Base-by-base conservation (phyloP, 2,797 vertebrate species). In the Hydrolagus colliei region DNA sequence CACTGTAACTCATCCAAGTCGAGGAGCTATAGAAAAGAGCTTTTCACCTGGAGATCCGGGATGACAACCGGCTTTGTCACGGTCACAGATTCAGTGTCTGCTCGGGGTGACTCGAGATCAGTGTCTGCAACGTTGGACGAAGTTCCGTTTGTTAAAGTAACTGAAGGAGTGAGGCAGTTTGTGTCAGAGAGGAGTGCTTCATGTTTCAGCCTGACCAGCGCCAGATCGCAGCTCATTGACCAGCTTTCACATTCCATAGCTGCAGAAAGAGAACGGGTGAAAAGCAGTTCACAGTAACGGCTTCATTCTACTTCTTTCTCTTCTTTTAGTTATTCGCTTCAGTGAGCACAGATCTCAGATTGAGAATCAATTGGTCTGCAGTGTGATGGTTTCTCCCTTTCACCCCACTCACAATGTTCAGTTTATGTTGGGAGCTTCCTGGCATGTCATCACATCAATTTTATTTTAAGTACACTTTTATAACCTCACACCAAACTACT, bases 221-320 rank as follows among this genome's bases (percentile, higher is more conserved):
- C 89, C 22, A 95, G 88, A 91, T 95, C 94, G 89, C 96, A 89
- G 92, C 94, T 87, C 88, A 95, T 90, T 89, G 95, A 94, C 97
- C 97, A 99, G 10, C 94, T 91, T 87, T 98, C 97, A 16, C 90
- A 92, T 41, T 97, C 95, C 0, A 95, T 94, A 80, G 98, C 96
- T 86, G 93, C 93, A 94, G 88, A 79, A 86, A 89, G 88, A 72
- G 61, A 78, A 52, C 79, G 13, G 41, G 6, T 86, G 7, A 72
- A 74, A 12, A 18, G 68, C 41, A 72, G 32, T 41, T 67, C 11
- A 71, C 35, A 85, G 61, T n/a, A 76, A 63, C 8, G 32, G 85
- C 41, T 52, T 52, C 1, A 52, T 3, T 52, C 41, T 52, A 52
- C 41, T 52, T 52, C 0, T 52, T 52, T 52, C 41, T 52, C 41